phyloP scores from a whole-genome alignment of 2,888 invertebrate species.

The Eupelmus urozonus region DNA sequence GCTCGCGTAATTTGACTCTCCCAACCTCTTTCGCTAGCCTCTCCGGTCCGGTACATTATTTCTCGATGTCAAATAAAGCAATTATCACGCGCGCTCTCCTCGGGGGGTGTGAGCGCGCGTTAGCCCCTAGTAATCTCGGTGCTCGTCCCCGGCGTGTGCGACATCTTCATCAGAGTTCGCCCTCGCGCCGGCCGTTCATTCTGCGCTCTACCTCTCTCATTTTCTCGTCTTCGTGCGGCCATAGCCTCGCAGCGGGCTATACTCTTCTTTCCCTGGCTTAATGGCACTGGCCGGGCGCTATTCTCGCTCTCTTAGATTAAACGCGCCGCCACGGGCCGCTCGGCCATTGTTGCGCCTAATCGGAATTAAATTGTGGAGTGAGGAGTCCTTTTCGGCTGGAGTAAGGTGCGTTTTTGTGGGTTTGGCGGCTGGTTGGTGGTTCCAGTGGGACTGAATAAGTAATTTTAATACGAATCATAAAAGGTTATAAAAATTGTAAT shows the following conservation, averaged over 20 bases:
- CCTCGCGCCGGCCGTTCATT: slow-evolving; percentile 47
- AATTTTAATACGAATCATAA: too few relatives aligned
- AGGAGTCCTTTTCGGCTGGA: background rate
- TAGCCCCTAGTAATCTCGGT: slow-evolving; percentile 73
- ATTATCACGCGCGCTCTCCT: slow-evolving; percentile 74
- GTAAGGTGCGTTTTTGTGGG: too few relatives aligned
- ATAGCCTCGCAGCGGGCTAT: background rate
- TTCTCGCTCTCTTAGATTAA: slow-evolving; percentile 16
- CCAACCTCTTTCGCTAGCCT: slow-evolving; percentile 15
- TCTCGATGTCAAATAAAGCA: slow-evolving; percentile 78
- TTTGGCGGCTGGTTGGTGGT: too few relatives aligned
- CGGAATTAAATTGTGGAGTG: slow-evolving; percentile 27
- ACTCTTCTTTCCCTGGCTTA: background rate
- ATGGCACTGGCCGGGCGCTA: background rate
- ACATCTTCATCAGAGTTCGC: slow-evolving; percentile 76
- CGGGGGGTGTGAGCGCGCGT: slow-evolving; percentile 60
- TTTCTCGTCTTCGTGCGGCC: slow-evolving; percentile 61
- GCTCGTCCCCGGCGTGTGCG: slow-evolving; percentile 76
- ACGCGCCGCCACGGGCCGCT: background rate
- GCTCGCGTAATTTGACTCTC: slow-evolving; percentile 47
- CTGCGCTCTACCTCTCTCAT: slow-evolving; percentile 42
- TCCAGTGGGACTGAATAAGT: too few relatives aligned
- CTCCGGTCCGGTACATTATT: slow-evolving; percentile 71
- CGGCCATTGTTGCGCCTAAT: background rate
- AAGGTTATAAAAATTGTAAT: too few relatives aligned